phyloP scores from a whole-genome alignment of 2,888 invertebrate genomes.

The Tetranychus truncatus region DNA sequence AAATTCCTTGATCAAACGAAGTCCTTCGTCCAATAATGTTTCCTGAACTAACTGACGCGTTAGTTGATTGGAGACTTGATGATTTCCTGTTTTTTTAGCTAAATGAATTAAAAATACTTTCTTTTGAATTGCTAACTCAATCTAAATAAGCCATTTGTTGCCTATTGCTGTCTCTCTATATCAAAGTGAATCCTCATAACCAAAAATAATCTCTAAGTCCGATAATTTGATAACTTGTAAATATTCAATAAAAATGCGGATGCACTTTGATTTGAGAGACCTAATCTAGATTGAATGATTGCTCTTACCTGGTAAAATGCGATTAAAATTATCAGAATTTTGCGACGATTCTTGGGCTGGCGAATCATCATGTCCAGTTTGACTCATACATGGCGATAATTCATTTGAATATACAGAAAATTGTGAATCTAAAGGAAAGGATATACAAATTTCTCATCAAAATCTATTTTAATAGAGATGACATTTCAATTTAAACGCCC shows the following conservation, averaged over 20 bases:
- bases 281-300: not conserved
- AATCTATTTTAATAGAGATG: not conserved
- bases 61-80: conserved; percentile 23
- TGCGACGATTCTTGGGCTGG: conserved; percentile 14
- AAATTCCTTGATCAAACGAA: conserved; percentile 34
- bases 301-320: conserved; percentile 14
- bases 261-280: conserved; percentile 4
- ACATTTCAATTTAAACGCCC: not conserved
- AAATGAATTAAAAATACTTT: conserved; percentile 15
- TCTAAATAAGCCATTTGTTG: not conserved
- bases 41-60: conserved; percentile 32
- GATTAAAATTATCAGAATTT: conserved; percentile 14
- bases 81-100: conserved; percentile 17
- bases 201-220: too few relatives aligned
- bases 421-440: conserved; percentile 42
- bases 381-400: conserved; percentile 14
- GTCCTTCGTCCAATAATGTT: conserved; percentile 37
- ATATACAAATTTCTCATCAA: not conserved
- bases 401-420: conserved; percentile 42
- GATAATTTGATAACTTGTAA: not conserved
- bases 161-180: not conserved
- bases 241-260: not conserved
- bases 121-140: conserved; percentile 10
- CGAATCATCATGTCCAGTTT: conserved; percentile 14
- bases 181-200: too few relatives aligned